Percentiles rank a stretch among this genome's conserved stretches.
phyloP scores from a whole-genome alignment of 2,797 vertebrate genomes.

The Pteronotus mesoamericanus region DNA sequence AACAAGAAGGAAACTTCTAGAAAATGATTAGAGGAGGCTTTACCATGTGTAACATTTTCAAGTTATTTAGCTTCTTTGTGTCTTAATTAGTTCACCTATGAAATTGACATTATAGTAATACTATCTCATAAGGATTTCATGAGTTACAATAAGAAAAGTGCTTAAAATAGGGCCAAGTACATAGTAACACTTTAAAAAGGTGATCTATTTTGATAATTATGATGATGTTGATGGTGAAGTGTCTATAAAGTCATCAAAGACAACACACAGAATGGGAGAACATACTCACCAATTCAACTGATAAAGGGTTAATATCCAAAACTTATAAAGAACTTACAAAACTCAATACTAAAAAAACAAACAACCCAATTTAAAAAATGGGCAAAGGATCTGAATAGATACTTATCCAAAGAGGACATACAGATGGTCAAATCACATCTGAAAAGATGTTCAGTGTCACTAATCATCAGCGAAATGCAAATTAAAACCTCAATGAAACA shows the following conservation, averaged over 20 bases:
- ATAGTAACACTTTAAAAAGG: not conserved
- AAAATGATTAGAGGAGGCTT: not conserved
- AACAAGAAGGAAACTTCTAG: not conserved
- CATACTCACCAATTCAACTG: too few species aligned
- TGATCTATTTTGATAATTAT: not conserved
- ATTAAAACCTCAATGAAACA: too few species aligned
- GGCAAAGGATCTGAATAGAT: too few species aligned
- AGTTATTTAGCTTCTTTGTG: not conserved
- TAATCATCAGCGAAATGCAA: too few species aligned
- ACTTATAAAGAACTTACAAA: too few species aligned
- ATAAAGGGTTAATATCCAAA: too few species aligned
- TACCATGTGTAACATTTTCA: not conserved
- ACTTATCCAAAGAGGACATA: too few species aligned
- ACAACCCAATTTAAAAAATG: too few species aligned
- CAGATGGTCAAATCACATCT: too few species aligned
- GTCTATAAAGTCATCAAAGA: not conserved
- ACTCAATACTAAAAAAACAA: too few species aligned
- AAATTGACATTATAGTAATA: not conserved
- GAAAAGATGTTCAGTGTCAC: too few species aligned
- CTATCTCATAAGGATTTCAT: not conserved
- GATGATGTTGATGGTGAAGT: not conserved
- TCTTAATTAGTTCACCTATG: not conserved
- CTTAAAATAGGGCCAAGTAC: not conserved
- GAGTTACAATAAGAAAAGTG: not conserved
- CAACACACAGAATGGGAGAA: too few species aligned